A percentile compares a stretch with the other conserved stretches of the same genome.
Evolutionary conservation across 2,797 vertebrate species (phyloP).

Genomic region (Karalla daura): DNA sequence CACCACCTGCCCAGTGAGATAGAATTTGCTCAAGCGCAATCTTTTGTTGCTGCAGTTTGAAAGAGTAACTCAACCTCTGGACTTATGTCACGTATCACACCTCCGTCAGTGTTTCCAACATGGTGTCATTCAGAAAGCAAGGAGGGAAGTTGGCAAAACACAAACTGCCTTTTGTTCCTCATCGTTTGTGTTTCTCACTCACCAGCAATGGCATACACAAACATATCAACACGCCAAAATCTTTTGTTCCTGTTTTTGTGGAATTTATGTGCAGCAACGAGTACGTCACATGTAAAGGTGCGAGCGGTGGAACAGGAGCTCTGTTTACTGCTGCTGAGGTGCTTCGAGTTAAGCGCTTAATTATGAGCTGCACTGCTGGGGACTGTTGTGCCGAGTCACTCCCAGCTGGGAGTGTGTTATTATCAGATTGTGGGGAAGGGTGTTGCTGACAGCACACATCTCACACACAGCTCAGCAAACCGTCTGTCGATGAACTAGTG

Average conservation of each 20-base stretch:
- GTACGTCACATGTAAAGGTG: too few relatives aligned
- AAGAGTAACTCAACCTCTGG: neutral
- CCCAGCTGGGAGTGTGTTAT: constrained; percentile 51
- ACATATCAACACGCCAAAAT: too few relatives aligned
- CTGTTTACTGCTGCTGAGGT: constrained; percentile 6
- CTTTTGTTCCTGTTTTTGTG: too few relatives aligned
- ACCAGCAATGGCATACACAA: too few relatives aligned
- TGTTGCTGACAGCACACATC: constrained; percentile 43
- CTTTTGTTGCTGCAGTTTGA: neutral
- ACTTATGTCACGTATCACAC: too few relatives aligned
- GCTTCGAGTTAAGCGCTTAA: constrained; percentile 24
- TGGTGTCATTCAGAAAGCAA: too few relatives aligned
- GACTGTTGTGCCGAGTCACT: constrained; percentile 25
- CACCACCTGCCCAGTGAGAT: constrained; percentile 82
- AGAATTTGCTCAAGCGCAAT: neutral
- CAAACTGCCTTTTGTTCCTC: too few relatives aligned
- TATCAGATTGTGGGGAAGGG: constrained; percentile 56
- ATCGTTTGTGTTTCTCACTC: too few relatives aligned
- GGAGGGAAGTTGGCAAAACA: too few relatives aligned
- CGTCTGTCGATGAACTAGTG: constrained; percentile 4
- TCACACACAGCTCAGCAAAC: constrained; percentile 37
- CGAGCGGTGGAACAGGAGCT: too few relatives aligned
- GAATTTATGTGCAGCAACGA: too few relatives aligned
- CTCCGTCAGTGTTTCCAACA: too few relatives aligned
- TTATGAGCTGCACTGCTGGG: constrained; percentile 21